Conservation (phyloP, 2,113 vertebrate genomes). For the Tapirus terrestris region DNA sequence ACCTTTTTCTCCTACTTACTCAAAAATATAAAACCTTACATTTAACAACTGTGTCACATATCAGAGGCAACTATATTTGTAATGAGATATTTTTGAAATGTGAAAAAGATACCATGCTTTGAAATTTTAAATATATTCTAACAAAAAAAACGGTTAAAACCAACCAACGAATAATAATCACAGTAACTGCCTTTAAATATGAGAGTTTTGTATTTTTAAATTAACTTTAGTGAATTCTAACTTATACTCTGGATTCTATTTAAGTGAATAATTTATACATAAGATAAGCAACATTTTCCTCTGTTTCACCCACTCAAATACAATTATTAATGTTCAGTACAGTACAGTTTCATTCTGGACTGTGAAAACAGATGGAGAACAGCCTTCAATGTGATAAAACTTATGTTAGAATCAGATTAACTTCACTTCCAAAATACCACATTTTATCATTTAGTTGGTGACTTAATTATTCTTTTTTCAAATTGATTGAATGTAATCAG, state of each 20-base stretch:
- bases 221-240: not conserved
- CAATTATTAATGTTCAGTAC: not conserved
- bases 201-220: not conserved
- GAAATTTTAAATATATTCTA: constrained; percentile 10
- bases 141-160: not conserved
- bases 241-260: not conserved
- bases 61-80: not conserved
- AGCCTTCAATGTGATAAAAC: constrained; percentile 15
- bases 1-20: not conserved
- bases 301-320: constrained; percentile 22
- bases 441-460: not conserved
- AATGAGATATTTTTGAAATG: not conserved
- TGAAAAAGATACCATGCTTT: not conserved
- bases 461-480: constrained; percentile 8
- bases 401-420: not conserved
- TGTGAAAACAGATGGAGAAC: constrained; percentile 19
- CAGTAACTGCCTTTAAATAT: not conserved
- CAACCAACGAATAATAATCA: not conserved
- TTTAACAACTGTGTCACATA: not conserved
- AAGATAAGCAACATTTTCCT: not conserved
- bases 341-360: not conserved
- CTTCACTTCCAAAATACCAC: constrained; percentile 4
- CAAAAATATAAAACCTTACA: not conserved
- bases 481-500: not conserved
- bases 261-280: not conserved